phyloP scores from a whole-genome alignment of 92 coral and sea anemone genomes.

The Metridium senile region DNA sequence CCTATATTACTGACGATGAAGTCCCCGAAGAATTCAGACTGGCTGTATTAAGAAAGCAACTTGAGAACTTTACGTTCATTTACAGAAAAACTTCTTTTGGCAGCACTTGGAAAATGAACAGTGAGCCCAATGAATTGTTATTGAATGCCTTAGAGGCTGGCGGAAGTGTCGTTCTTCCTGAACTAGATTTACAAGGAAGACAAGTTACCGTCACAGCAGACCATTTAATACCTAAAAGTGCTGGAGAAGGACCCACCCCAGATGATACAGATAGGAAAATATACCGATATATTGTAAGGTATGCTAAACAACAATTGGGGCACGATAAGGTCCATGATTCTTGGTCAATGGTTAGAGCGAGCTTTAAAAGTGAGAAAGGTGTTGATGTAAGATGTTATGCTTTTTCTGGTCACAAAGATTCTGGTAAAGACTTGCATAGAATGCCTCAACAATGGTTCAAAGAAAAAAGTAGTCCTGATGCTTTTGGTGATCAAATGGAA shows the following conservation, averaged over 20 bases:
- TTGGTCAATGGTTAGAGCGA: background rate
- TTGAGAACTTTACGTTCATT: background rate
- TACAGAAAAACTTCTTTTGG: background rate
- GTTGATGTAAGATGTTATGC: background rate
- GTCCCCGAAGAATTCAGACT: background rate
- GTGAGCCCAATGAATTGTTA: background rate
- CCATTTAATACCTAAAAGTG: background rate
- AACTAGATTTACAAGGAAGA: no score
- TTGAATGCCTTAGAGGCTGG: background rate
- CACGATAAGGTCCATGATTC: background rate
- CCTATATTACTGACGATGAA: background rate
- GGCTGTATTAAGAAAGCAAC: background rate
- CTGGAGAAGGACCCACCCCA: background rate
- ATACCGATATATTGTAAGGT: background rate
- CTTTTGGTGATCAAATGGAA: background rate
- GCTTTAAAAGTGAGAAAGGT: background rate
- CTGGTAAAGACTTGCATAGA: background rate
- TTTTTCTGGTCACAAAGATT: background rate
- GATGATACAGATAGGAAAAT: background rate
- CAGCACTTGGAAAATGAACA: background rate
- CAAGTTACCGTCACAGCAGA: background rate
- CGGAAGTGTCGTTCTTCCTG: background rate
- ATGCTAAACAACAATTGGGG: background rate
- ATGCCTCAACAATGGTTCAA: background rate
- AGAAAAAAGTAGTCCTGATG: background rate